Conservation (phyloP, 2,113 vertebrate genomes). For the Pelecanus crispus region DNA sequence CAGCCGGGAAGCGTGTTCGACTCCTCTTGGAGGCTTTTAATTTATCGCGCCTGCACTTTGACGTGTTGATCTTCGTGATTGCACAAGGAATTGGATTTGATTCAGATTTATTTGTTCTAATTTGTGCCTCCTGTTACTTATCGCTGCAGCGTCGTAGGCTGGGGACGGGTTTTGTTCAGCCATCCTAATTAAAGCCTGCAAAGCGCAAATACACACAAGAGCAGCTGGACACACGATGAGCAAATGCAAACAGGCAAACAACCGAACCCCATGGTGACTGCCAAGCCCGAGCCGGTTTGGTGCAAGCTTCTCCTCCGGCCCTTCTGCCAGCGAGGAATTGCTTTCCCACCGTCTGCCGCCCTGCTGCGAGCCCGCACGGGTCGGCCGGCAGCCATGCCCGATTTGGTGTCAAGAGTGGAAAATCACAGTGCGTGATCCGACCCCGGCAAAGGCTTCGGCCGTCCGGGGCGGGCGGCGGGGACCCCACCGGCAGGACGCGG, state of each 20-base stretch:
- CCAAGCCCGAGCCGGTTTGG: neutral
- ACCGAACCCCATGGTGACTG: neutral
- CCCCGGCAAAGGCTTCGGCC: neutral
- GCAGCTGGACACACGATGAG: neutral
- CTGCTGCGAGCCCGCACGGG: rapidly evolving
- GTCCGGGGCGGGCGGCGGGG: rapidly evolving
- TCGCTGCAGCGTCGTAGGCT: neutral
- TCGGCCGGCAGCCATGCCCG: neutral
- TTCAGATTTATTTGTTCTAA: slow-evolving; percentile 8
- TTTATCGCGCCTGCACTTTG: neutral
- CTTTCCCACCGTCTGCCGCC: neutral
- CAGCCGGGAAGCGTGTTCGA: neutral
- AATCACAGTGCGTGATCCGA: neutral
- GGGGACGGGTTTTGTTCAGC: neutral
- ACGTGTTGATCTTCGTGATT: neutral
- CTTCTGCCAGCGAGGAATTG: neutral
- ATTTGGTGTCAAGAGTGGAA: neutral
- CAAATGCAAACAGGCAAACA: slow-evolving; percentile 8
- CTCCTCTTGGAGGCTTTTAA: neutral
- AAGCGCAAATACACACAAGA: slow-evolving; percentile 4
- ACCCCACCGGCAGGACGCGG: neutral
- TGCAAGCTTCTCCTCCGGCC: neutral
- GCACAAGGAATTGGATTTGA: neutral
- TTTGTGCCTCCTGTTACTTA: neutral
- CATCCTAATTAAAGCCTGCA: neutral